phyloP scores from a whole-genome alignment of 1,140 invertebrate species.

The Drosophila orosa region DNA sequence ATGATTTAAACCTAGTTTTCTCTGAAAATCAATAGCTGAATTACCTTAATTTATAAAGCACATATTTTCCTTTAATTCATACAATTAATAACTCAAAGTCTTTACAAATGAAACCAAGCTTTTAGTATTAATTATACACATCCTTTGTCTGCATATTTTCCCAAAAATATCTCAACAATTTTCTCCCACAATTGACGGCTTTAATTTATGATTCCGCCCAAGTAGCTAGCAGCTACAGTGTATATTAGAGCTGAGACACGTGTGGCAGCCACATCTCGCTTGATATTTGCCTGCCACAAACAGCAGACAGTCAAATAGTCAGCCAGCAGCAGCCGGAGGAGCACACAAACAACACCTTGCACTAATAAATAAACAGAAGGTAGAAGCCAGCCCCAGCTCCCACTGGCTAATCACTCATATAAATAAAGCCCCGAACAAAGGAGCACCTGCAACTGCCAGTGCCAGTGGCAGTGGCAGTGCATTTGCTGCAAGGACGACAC shows the following conservation, averaged over 20 bases:
- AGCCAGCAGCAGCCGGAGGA: constrained; percentile 1
- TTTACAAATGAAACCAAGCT: no score
- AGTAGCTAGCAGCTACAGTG: not conserved
- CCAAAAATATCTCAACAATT: constrained; percentile 1
- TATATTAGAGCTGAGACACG: constrained; percentile 31
- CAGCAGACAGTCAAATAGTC: constrained; percentile 41
- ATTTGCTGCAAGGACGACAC: constrained; percentile 39
- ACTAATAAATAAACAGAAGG: constrained; percentile 76
- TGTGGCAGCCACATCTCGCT: constrained; percentile 32
- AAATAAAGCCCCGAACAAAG: constrained; percentile 65
- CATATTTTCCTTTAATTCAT: not conserved
- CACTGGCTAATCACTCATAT: constrained; percentile 80
- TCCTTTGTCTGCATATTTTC: not conserved
- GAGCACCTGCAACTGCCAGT: constrained; percentile 43
- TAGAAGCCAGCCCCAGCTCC: constrained; percentile 17
- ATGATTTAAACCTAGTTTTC: no score
- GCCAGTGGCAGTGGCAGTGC: constrained; percentile 31
- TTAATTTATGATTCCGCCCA: not conserved
- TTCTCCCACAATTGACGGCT: not conserved
- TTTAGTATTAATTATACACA: not conserved
- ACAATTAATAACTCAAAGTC: not conserved
- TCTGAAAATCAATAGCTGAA: not conserved
- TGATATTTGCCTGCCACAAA: constrained; percentile 74
- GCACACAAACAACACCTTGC: constrained; percentile 58
- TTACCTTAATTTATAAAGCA: not conserved